Base-by-base conservation (phyloP, 2,888 invertebrate species). In the Lepidochitona cinerea region DNA sequence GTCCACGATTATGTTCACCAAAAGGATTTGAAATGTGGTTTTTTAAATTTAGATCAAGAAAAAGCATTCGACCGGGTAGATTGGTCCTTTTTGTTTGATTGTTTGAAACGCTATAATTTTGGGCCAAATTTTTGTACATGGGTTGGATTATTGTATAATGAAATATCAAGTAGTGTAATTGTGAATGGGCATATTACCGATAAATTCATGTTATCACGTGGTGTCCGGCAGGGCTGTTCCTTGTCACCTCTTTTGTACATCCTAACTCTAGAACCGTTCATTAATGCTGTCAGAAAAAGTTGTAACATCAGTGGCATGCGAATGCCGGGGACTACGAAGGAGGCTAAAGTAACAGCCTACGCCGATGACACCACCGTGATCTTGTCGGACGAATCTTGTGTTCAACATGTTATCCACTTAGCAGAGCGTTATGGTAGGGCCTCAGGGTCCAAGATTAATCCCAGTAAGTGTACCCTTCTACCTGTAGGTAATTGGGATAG, bases 11-110 rank as follows among this genome's bases (percentile, higher is more conserved):
- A 77, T 81, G 66, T 72, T 26, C 70, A 80, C 18, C 75, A 75
- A 65, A 76, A 80, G 66, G 37, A 81, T n/a, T 29, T 77, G 23
- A 14, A 54, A 41, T 71, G 76, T 49, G 68, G 70, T 49, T 79
- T 81, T 66, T 75, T 80, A 36, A 64, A 52, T 72, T 52, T 81
- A 49, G 82, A 82, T 64, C 82, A 82, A 70, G 79, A 78, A 66
- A 83, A 82, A 64, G 81, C 81, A 1, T 82, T 82, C 37, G 81
- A 81, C 68, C 68, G 80, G 54, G 81, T 81, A 14, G 73, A 74
- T 29, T 75, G 78, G 68, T 64, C 70, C 12, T 82, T 74, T 72
- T 26, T 83, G 32, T 78, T 75, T 73, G 71, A 79, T 64, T 67
- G 71, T 14, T 65, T 83, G 33, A 4, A 70, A 9, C 41, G 72